Evolutionary conservation across 2,888 invertebrate genomes (phyloP).

Genomic region (Ectropis crepuscularia): DNA sequence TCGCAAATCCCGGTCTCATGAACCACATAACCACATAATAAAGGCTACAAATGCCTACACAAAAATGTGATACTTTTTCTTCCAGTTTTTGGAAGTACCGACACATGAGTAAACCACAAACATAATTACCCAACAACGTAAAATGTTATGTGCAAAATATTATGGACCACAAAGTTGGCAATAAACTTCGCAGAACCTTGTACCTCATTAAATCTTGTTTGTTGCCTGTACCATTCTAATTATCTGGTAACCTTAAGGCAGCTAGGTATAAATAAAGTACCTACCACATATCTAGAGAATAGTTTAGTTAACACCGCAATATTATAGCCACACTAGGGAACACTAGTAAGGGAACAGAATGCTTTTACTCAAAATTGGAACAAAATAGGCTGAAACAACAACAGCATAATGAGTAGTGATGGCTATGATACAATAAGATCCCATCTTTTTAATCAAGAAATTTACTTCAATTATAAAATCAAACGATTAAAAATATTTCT

Average conservation of each 20-base stretch:
- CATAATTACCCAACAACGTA: slow-evolving; percentile 12
- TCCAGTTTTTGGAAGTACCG: not conserved
- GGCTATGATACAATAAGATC: too few relatives aligned
- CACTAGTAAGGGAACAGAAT: too few relatives aligned
- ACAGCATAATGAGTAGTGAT: too few relatives aligned
- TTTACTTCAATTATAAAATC: too few relatives aligned
- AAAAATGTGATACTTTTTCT: not conserved
- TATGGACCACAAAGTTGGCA: slow-evolving; percentile 10
- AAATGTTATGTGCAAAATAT: slow-evolving; percentile 11
- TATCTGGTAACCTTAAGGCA: slow-evolving; percentile 8
- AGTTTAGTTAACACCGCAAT: not conserved
- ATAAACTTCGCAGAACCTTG: slow-evolving; percentile 13
- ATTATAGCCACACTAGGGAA: too few relatives aligned
- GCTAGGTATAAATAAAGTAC: not conserved
- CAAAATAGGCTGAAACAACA: too few relatives aligned
- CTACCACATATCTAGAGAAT: not conserved
- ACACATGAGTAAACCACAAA: slow-evolving; percentile 1
- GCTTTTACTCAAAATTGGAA: too few relatives aligned
- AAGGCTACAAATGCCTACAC: too few relatives aligned
- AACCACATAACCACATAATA: too few relatives aligned
- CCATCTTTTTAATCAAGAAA: too few relatives aligned
- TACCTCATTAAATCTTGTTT: slow-evolving; percentile 19
- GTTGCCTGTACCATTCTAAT: slow-evolving; percentile 2
- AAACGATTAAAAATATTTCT: too few relatives aligned
- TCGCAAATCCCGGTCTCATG: too few relatives aligned